Evolutionary conservation across 2,888 invertebrate genomes (phyloP).

Genomic region (Antitype chi): DNA sequence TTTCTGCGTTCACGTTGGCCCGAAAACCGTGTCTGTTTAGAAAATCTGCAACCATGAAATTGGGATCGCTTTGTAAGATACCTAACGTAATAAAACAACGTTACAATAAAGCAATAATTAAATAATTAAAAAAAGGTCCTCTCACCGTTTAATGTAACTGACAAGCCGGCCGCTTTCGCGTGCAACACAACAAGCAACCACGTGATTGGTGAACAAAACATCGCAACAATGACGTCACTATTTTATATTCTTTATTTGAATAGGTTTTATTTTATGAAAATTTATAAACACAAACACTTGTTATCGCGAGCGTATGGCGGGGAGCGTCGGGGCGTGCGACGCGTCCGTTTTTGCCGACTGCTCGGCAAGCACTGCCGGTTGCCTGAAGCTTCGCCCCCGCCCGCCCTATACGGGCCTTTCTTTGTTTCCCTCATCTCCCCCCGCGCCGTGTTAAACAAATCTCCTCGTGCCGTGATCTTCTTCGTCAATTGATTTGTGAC

Average conservation of each 20-base stretch:
- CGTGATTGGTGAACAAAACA: constrained; percentile 69
- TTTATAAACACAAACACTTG: constrained; percentile 75
- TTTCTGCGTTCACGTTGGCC: background rate
- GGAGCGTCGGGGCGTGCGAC: constrained; percentile 57
- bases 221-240: constrained; percentile 69
- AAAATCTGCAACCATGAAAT: constrained; percentile 3
- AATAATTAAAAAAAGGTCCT: constrained; percentile 35
- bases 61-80: background rate
- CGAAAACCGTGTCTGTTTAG: background rate
- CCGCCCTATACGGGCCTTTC: constrained; percentile 85
- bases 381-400: constrained; percentile 79
- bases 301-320: constrained; percentile 68
- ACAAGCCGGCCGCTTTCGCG: constrained; percentile 64
- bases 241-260: constrained; percentile 32
- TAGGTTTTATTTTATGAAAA: constrained; percentile 55
- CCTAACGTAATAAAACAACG: background rate
- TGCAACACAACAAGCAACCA: constrained; percentile 60
- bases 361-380: constrained; percentile 83
- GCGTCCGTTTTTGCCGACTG: constrained; percentile 77
- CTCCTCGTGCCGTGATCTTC: constrained; percentile 87
- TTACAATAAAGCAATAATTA: constrained; percentile 22
- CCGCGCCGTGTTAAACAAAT: constrained; percentile 76
- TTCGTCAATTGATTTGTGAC: constrained; percentile 81
- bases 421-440: constrained; percentile 87
- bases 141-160: constrained; percentile 74